Conservation (phyloP, 2,888 invertebrate species). For the Metalampra italica region DNA sequence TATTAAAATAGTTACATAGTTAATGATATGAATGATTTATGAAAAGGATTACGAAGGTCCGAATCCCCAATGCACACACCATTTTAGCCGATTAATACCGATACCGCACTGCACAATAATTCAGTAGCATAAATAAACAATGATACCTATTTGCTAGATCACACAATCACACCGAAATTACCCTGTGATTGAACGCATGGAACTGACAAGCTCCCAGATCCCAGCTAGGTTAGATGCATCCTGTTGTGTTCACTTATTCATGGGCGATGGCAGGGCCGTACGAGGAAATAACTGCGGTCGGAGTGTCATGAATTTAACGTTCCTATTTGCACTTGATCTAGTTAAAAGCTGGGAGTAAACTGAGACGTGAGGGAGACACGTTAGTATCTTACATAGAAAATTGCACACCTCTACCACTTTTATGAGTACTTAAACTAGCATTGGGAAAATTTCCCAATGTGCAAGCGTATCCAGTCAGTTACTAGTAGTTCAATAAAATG, state of each 20-base stretch:
- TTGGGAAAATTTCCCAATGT: too few relatives aligned
- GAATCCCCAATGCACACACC: too few relatives aligned
- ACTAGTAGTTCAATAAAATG: too few relatives aligned
- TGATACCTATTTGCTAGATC: neutral
- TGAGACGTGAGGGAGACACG: too few relatives aligned
- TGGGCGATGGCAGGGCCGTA: neutral
- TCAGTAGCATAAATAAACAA: neutral
- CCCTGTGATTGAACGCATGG: conserved; percentile 7
- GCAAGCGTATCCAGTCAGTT: too few relatives aligned
- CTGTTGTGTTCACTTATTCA: conserved; percentile 4
- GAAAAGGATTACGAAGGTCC: too few relatives aligned
- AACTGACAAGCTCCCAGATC: neutral
- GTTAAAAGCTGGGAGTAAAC: neutral
- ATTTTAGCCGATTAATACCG: too few relatives aligned
- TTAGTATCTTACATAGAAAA: too few relatives aligned
- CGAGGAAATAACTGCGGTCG: neutral
- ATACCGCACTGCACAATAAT: neutral
- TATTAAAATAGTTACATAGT: too few relatives aligned
- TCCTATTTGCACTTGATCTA: neutral
- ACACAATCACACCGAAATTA: conserved; percentile 1
- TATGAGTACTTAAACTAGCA: too few relatives aligned
- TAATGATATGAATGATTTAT: too few relatives aligned
- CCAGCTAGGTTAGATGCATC: neutral
- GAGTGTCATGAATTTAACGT: neutral
- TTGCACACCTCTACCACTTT: too few relatives aligned